Evolutionary conservation across 2,113 vertebrate genomes (phyloP), one percentile per base, ranked within the genome.

Genomic region (Psephotus haematonotus): DNA sequence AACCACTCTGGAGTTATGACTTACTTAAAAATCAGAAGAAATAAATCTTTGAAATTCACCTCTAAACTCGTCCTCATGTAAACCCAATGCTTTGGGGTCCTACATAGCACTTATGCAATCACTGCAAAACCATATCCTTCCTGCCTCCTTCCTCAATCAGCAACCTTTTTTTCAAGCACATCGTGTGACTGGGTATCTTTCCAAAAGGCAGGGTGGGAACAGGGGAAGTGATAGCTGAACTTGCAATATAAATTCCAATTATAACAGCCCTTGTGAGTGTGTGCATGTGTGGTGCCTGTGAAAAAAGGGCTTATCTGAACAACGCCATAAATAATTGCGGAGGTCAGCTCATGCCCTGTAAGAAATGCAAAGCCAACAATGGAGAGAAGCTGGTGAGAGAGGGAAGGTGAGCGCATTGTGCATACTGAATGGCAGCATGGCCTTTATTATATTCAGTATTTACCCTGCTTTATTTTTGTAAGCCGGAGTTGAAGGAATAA

Each of bases 111-210:
- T 96, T 88, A 89, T 28, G 59, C 77, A 94, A 86, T 70, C 82
- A 85, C 93, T 95, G 77, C 70, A 93, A 94, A 95, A 93, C 86
- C 95, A 94, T 88, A 95, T 88, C 91, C 96, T 96, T 94, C 97
- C 93, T 94, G 79, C 77, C 92, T 91, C 93, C 96, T 97, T 96
- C 95, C 95, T 97, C 94, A 86, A 82, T 96, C 92, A 96, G 91
- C 82, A 90, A 91, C 82, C 93, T 81, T 79, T 95, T 93, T 94
- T 33, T 77, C 29, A 88, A 87, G 68, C 57, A 13, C 33, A 53
- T 77, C 41, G 10, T 71, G 86, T 93, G 94, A 95, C 67, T 91
- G 92, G 79, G 85, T 82, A 37, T 88, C 93, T 82, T 88, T 92
- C 87, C 93, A 96, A 96, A 95, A 96, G 75, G 65, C 93, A 84